A percentile compares a stretch with the other conserved stretches of the same genome.
Evolutionary conservation across 2,113 vertebrate species (phyloP).

Genomic region (Phycodurus eques): DNA sequence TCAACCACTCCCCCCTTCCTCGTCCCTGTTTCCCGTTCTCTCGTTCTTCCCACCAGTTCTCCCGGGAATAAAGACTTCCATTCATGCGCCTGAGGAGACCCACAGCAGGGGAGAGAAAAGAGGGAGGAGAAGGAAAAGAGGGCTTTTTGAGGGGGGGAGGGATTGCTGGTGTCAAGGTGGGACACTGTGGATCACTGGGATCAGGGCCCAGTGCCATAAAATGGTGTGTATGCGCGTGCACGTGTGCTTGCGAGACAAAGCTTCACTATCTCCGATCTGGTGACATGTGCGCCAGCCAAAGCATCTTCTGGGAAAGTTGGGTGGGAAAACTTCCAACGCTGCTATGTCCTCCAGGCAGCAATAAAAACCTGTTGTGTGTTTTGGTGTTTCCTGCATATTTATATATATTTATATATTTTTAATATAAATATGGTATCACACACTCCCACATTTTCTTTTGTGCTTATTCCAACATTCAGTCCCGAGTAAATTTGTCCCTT

Average conservation of each 20-base stretch:
- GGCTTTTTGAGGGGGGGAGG: constrained; percentile 21
- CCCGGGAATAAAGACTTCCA: constrained; percentile 78
- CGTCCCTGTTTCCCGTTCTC: constrained; percentile 59
- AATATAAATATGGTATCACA: constrained; percentile 2
- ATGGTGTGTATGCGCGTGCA: constrained; percentile 13
- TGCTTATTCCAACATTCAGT: constrained; percentile 14
- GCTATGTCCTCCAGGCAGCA: constrained; percentile 21
- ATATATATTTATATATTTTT: background rate
- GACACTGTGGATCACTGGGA: constrained; percentile 60
- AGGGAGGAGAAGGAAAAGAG: constrained; percentile 41
- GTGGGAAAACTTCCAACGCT: constrained; percentile 43
- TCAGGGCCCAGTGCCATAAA: constrained; percentile 43
- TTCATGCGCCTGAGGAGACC: constrained; percentile 74
- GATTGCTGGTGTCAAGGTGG: constrained; percentile 63
- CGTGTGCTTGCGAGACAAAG: constrained; percentile 39
- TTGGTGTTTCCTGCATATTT: background rate
- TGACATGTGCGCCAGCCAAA: constrained; percentile 46
- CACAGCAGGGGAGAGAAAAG: constrained; percentile 69
- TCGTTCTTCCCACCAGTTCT: constrained; percentile 76
- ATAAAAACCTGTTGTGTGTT: constrained; percentile 13
- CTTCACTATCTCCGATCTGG: constrained; percentile 43
- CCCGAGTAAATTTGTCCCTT: constrained; percentile 23
- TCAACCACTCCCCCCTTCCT: constrained; percentile 14
- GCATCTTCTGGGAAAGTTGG: constrained; percentile 57
- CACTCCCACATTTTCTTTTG: constrained; percentile 12